These are phyloP conservation scores for Bradysia coprophila DNA, from an alignment of 1,140 invertebrate genomes.

Conservation along the genomic window DNA sequence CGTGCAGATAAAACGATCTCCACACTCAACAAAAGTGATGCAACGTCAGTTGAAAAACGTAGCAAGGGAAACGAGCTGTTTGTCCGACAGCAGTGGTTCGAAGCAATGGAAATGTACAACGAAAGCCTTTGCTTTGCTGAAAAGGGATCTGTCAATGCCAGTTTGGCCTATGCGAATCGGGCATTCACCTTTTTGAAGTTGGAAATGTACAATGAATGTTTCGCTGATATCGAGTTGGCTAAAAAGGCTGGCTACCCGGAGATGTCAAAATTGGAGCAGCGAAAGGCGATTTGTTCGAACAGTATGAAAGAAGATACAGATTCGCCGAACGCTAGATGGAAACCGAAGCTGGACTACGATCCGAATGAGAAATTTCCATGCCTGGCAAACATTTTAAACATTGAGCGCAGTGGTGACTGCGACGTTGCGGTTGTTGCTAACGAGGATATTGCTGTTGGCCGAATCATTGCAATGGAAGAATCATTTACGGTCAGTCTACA, in stretches of 20 bases:
- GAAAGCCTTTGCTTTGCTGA: slow-evolving; percentile 2
- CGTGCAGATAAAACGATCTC: not conserved
- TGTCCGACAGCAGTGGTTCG: not conserved
- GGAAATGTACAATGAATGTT: not conserved
- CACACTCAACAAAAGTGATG: not conserved
- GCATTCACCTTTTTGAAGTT: not conserved
- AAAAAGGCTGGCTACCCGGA: not conserved
- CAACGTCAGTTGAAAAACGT: not conserved
- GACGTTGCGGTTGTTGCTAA: slow-evolving; percentile 44
- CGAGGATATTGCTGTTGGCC: slow-evolving; percentile 44
- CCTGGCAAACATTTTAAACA: slow-evolving; percentile 34
- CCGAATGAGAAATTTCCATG: slow-evolving; percentile 28
- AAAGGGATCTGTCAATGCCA: not conserved
- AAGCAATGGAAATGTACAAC: slow-evolving; percentile 1
- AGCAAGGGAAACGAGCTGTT: not conserved
- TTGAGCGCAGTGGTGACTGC: slow-evolving; percentile 31
- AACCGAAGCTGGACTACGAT: slow-evolving; percentile 12
- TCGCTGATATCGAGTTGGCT: slow-evolving; percentile 1
- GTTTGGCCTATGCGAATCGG: slow-evolving; percentile 3
- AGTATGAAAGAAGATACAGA: not conserved
- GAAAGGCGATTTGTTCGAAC: slow-evolving; percentile 10
- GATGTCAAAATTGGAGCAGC: slow-evolving; percentile 28
- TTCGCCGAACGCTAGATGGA: too few species aligned
- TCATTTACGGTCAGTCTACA: slow-evolving; percentile 55
- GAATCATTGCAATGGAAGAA: slow-evolving; percentile 57